These are phyloP conservation scores for Cosmopolites sordidus DNA, from an alignment of 2,888 invertebrate species.

Conservation along the genomic window DNA sequence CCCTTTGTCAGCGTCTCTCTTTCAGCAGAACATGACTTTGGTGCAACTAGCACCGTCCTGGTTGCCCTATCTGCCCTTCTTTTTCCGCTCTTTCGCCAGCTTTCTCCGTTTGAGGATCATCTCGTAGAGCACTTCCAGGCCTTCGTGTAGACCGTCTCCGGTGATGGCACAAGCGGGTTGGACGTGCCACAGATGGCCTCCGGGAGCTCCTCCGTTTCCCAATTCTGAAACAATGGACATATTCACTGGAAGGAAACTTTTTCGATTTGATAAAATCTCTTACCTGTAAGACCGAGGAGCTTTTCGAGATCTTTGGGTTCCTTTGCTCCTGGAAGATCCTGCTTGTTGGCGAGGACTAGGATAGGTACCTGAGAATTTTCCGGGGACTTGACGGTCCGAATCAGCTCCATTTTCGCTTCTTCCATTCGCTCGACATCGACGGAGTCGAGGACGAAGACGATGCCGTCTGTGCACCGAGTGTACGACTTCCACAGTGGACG, in stretches of 20 bases:
- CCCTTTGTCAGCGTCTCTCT: not conserved
- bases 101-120: constrained; percentile 93
- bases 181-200: constrained; percentile 73
- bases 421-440: constrained; percentile 93
- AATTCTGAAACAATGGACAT: constrained; percentile 64
- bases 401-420: constrained; percentile 95
- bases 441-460: constrained; percentile 94
- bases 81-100: constrained; percentile 80
- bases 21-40: constrained; percentile 19
- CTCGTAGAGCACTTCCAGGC: constrained; percentile 89
- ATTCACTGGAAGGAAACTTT: too few species aligned
- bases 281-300: constrained; percentile 59
- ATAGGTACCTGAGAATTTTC: constrained; percentile 92
- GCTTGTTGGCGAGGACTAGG: constrained; percentile 92
- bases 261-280: not conserved
- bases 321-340: constrained; percentile 86
- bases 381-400: constrained; percentile 85
- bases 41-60: constrained; percentile 15
- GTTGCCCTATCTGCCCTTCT: constrained; percentile 66
- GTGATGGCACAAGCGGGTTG: constrained; percentile 96
- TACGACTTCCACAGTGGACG: constrained; percentile 96
- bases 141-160: constrained; percentile 94
- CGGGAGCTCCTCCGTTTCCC: constrained; percentile 52
- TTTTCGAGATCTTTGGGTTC: constrained; percentile 86
- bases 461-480: constrained; percentile 93